Evolutionary conservation across 1,140 invertebrate genomes (phyloP), one percentile per base, ranked within the genome.

Genomic region (Drosophila insularis): DNA sequence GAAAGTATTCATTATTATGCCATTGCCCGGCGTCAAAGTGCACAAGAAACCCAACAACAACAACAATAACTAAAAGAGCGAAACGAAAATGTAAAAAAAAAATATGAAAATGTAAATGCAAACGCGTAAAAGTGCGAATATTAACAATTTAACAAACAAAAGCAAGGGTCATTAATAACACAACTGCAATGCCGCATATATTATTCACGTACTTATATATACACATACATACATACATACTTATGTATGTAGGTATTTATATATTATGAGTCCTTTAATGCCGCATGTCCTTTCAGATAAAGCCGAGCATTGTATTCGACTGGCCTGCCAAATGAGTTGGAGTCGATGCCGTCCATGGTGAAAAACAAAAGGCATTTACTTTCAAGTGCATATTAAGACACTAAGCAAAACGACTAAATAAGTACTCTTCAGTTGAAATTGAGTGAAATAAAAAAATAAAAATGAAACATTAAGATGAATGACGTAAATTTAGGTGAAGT

Each of bases 121-220:
- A 50, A 39, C 54, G 56, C 64, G 65, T 67, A 56, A 80, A 63
- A 76, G 69, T 63, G 70, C 19, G 59, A 59, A 63, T 65, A 78
- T 68, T 68, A 78, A 68, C 69, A 74, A 68, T 81, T 81, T 63
- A 54, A 60, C 39, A 68, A 73, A 80, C 71, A 67, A 68, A 53
- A 53, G 56, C 43, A 54, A 54, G 27, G 32, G 21, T 63, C 74
- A 81, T 81, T 74, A 81, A 81, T 81, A 81, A 81, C 75, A 39
- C 46, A 68, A 62, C 60, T 64, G 40, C 70, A 27, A 35, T 32
- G 19, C 54, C 50, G 1, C 43, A 19, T 23, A 62, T 65, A 75
- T 68, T 63, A 68, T 54, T 75, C 71, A 50, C 21, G 11, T 17
- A 32, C 8, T 14, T 31, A 3, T 31, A 31, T 5, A 31, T 5